Percentiles rank a stretch among this genome's conserved stretches.
phyloP scores from a whole-genome alignment of 2,888 invertebrate species.

The Barypeithes pellucidus region DNA sequence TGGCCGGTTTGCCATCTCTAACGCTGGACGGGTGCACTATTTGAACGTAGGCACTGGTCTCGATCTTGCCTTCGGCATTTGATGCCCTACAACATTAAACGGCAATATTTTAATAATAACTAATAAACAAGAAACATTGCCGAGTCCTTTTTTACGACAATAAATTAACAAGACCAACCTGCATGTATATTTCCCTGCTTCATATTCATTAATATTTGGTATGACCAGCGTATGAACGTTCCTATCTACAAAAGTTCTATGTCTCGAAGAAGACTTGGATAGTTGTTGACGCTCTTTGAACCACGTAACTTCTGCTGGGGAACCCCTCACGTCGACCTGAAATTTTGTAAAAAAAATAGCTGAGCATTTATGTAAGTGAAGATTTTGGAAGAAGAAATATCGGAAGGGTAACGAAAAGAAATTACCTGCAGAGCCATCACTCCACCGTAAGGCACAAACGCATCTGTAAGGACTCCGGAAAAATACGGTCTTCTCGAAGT shows the following conservation, averaged over 20 bases:
- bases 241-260: slow-evolving; percentile 79
- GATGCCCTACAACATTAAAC: slow-evolving; percentile 72
- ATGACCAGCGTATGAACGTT: slow-evolving; percentile 84
- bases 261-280: slow-evolving; percentile 76
- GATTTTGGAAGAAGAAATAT: too few relatives aligned
- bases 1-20: slow-evolving; percentile 82
- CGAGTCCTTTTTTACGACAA: too few relatives aligned
- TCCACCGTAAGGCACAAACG: slow-evolving; percentile 83
- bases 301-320: slow-evolving; percentile 85
- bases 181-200: slow-evolving; percentile 85
- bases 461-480: slow-evolving; percentile 79
- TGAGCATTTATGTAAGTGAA: too few relatives aligned
- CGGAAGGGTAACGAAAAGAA: not conserved
- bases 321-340: slow-evolving; percentile 74
- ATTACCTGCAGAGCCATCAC: slow-evolving; percentile 82
- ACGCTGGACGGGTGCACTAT: slow-evolving; percentile 76
- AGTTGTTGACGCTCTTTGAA: slow-evolving; percentile 76
- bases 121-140: too few relatives aligned
- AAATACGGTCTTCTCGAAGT: slow-evolving; percentile 75
- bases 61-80: slow-evolving; percentile 75
- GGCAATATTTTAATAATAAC: not conserved
- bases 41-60: slow-evolving; percentile 82
- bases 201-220: slow-evolving; percentile 80
- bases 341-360: too few relatives aligned
- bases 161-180: slow-evolving; percentile 55